Base-by-base conservation (phyloP, 2,113 vertebrate species). In the Thymallus thymallus region DNA sequence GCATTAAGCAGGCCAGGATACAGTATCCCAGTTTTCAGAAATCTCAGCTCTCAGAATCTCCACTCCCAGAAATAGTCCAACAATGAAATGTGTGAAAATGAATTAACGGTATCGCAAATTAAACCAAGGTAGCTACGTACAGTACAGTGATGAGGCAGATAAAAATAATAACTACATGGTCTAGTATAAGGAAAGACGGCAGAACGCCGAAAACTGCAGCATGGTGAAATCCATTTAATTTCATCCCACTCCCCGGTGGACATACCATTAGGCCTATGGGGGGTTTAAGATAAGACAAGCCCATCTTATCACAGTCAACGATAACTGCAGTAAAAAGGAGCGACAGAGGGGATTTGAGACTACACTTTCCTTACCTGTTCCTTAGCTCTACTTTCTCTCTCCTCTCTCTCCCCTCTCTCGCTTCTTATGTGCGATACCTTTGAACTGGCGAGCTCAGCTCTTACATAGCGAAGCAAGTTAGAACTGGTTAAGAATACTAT, bases 251-350 rank as follows among this genome's bases (percentile, higher is more conserved):
- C 67, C 76, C 82, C 71, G 72, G 78, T 83, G 86, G 86, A 86
- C 75, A 72, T 84, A 83, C 78, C 83, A 82, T 87, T 87, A 81
- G 87, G 85, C 81, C 87, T 86, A 77, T 85, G 69, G 69, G 79
- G 82, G 86, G 76, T 85, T 89, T 88, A 84, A 90, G 91, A 92
- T 91, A 91, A 92, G 89, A 85, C 80, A 20, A 76, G 79, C 82
- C 79, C 75, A 84, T 87, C 90, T 93, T 93, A 91, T 92, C 91
- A 74, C 71, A 71, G 84, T 76, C 86, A 78, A 75, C 63, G 85
- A 84, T 91, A 88, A 90, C 84, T 69, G 82, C 78, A 76, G 78
- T n/a, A n/a, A n/a, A 84, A 89, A 85, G 67, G 76, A 89, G 88
- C 73, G 75, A 88, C 85, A 69, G 82, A n/a, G 12, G 83, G 87